phyloP scores from a whole-genome alignment of 2,888 invertebrate genomes.

The Cremastobaeus sp. region DNA sequence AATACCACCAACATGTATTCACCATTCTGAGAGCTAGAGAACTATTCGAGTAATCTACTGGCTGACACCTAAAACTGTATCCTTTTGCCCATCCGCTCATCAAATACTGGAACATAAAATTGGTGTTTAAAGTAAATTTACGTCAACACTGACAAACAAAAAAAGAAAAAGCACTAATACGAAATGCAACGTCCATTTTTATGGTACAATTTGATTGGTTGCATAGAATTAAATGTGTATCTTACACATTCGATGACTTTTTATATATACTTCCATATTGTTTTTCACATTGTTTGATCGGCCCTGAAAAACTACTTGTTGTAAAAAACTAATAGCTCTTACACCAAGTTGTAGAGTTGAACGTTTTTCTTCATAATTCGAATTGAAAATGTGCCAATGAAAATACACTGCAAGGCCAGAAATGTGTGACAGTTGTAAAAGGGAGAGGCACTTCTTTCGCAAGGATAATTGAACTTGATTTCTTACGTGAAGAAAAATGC shows the following conservation, averaged over 20 bases:
- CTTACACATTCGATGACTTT: too few species aligned
- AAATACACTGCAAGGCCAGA: slow-evolving; percentile 18
- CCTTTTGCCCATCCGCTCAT: slow-evolving; percentile 94
- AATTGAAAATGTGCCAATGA: slow-evolving; percentile 1
- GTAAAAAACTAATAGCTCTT: too few species aligned
- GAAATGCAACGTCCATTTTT: too few species aligned
- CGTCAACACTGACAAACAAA: too few species aligned
- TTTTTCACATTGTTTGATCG: too few species aligned
- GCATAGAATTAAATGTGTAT: too few species aligned
- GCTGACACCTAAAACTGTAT: slow-evolving; percentile 94
- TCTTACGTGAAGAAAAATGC: slow-evolving; percentile 18
- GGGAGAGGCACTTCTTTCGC: slow-evolving; percentile 30
- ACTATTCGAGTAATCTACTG: slow-evolving; percentile 91
- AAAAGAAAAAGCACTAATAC: too few species aligned
- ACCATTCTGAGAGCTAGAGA: slow-evolving; percentile 93
- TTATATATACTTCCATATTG: too few species aligned
- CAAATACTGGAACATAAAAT: slow-evolving; percentile 83
- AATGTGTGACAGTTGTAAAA: slow-evolving; percentile 23
- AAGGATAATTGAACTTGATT: slow-evolving; percentile 38
- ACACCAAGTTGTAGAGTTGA: too few species aligned
- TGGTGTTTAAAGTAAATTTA: neutral
- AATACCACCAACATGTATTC: slow-evolving; percentile 97
- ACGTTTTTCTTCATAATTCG: too few species aligned
- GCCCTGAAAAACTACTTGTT: too few species aligned
- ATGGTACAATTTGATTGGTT: too few species aligned